These are phyloP conservation scores for Mizuhopecten yessoensis DNA, from an alignment of 1,140 invertebrate genomes.

Conservation along the genomic window DNA sequence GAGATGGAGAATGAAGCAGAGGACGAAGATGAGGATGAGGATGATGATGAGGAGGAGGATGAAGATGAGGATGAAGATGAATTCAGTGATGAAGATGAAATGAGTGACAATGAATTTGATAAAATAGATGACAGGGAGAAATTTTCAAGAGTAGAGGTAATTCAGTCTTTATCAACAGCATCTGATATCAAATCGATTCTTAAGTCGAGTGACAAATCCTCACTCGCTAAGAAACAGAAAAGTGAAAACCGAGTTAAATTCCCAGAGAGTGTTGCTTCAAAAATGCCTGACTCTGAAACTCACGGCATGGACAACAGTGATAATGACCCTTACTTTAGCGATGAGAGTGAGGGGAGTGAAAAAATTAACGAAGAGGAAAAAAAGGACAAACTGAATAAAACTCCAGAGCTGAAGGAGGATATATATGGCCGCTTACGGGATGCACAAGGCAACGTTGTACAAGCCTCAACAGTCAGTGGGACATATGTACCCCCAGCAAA, in stretches of 20 bases:
- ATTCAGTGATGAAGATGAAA: constrained; percentile 51
- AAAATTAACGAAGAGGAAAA: constrained; percentile 42
- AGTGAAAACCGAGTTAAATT: neutral
- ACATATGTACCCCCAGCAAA: constrained; percentile 94
- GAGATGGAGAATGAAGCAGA: constrained; percentile 56
- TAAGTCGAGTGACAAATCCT: neutral
- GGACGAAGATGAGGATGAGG: constrained; percentile 52
- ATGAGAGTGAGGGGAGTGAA: neutral
- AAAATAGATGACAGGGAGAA: neutral
- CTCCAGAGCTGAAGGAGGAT: constrained; percentile 90
- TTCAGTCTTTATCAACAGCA: neutral
- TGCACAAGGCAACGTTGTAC: constrained; percentile 90
- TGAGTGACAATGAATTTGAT: constrained; percentile 51
- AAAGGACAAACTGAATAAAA: constrained; percentile 66
- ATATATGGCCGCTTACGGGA: constrained; percentile 95
- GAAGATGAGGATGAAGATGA: constrained; percentile 48
- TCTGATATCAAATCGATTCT: constrained; percentile 2
- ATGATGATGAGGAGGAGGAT: constrained; percentile 42
- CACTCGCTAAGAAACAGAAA: neutral
- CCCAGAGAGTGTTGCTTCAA: constrained; percentile 8
- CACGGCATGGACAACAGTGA: neutral
- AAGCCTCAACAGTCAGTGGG: constrained; percentile 83
- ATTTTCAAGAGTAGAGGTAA: neutral
- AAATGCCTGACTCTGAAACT: neutral
- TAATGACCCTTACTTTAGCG: neutral